Evolutionary conservation across 2,888 invertebrate species (phyloP).

Genomic region (Lacanobia wlatinum): DNA sequence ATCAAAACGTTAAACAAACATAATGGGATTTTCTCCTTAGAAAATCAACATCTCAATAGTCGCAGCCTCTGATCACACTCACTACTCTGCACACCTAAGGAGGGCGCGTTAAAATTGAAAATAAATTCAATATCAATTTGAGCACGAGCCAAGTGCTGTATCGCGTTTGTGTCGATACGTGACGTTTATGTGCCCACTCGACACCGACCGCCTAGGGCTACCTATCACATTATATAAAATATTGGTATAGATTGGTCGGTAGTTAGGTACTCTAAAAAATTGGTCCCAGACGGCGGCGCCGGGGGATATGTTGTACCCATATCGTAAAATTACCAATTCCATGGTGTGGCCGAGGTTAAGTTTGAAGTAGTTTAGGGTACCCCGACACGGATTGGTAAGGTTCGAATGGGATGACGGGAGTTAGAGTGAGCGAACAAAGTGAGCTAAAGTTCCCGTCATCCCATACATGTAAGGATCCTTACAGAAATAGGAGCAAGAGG

Average conservation of each 20-base stretch:
- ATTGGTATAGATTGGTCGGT: neutral
- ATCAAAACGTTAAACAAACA: neutral
- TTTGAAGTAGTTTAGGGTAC: no score
- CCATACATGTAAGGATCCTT: no score
- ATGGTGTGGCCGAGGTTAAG: no score
- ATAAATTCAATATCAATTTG: slow-evolving; percentile 91
- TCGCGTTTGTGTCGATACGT: slow-evolving; percentile 85
- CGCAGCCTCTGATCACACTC: slow-evolving; percentile 61
- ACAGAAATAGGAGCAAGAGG: no score
- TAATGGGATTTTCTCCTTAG: neutral
- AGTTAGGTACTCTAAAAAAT: neutral
- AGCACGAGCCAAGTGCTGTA: slow-evolving; percentile 89
- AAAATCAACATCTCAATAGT: slow-evolving; percentile 4
- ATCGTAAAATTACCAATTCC: no score
- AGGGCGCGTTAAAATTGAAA: slow-evolving; percentile 91
- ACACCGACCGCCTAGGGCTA: slow-evolving; percentile 69
- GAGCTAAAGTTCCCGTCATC: no score
- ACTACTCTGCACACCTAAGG: slow-evolving; percentile 81
- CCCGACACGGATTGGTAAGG: no score
- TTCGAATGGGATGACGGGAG: no score
- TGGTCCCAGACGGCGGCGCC: no score
- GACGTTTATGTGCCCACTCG: slow-evolving; percentile 86
- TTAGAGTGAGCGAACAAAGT: no score
- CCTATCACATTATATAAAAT: slow-evolving; percentile 20
- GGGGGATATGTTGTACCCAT: no score